Conservation (phyloP, 2,888 invertebrate genomes). For the Ectobius pallidus region DNA sequence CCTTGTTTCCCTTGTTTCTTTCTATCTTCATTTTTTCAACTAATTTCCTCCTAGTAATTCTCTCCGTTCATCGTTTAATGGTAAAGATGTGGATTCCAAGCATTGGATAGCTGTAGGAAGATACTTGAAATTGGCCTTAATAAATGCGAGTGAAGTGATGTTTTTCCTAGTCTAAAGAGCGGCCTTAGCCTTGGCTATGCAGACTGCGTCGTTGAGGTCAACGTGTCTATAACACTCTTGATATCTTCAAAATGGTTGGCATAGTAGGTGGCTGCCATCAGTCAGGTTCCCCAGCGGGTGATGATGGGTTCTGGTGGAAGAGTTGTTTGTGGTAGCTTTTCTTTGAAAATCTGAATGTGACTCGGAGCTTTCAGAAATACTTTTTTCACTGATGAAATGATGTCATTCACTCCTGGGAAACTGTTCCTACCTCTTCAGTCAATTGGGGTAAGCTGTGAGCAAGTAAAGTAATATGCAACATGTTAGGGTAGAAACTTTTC, state of each 20-base stretch:
- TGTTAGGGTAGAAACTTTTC: background rate
- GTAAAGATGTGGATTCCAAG: background rate
- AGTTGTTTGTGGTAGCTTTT: background rate
- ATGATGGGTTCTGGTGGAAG: slow-evolving; percentile 14
- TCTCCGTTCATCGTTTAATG: background rate
- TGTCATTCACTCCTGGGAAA: background rate
- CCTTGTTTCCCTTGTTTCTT: too few relatives aligned
- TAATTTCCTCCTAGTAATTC: too few relatives aligned
- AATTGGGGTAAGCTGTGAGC: slow-evolving; percentile 1
- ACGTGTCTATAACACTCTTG: background rate
- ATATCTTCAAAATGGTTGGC: too few relatives aligned
- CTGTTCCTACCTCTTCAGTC: slow-evolving; percentile 1
- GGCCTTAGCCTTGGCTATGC: too few relatives aligned
- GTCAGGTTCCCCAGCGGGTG: background rate
- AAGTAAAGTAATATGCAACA: background rate
- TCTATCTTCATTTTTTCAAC: too few relatives aligned
- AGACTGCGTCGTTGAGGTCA: background rate
- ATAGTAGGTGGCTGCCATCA: background rate
- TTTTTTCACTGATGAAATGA: background rate
- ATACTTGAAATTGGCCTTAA: background rate
- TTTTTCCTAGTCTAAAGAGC: too few relatives aligned
- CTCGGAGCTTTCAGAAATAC: slow-evolving; percentile 1
- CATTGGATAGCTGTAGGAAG: background rate
- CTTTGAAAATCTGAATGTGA: background rate
- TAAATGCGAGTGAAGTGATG: background rate